A percentile compares a stretch with the other conserved stretches of the same genome.
phyloP scores from a whole-genome alignment of 2,113 vertebrate genomes.

The Cranoglanis bouderius region DNA sequence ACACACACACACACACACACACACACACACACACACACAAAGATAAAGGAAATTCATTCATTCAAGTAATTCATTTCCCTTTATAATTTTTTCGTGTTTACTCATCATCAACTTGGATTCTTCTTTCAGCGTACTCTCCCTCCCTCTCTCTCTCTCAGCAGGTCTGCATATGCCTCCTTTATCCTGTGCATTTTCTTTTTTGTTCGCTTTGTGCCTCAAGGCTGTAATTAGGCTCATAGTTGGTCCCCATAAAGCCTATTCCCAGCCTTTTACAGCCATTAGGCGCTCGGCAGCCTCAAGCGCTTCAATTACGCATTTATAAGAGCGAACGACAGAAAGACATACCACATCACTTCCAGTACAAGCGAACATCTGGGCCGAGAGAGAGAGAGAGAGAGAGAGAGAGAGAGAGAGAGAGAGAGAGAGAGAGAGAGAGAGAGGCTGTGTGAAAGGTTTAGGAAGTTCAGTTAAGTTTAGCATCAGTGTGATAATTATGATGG shows the following conservation, averaged over 20 bases:
- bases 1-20: slow-evolving; percentile 17
- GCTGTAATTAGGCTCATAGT: slow-evolving; percentile 99
- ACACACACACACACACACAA: slow-evolving; percentile 29
- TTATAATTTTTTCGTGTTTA: slow-evolving; percentile 48
- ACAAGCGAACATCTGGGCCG: slow-evolving; percentile 66
- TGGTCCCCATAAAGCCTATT: slow-evolving; percentile 96
- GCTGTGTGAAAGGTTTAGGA: not conserved
- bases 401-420: slow-evolving; percentile 25
- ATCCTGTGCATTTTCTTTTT: slow-evolving; percentile 81
- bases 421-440: slow-evolving; percentile 5
- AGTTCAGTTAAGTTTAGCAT: slow-evolving; percentile 19
- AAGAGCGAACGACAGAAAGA: slow-evolving; percentile 91
- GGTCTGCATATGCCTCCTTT: slow-evolving; percentile 90
- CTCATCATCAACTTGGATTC: slow-evolving; percentile 64
- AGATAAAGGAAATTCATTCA: slow-evolving; percentile 2
- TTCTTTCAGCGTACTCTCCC: slow-evolving; percentile 65
- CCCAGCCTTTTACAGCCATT: slow-evolving; percentile 97
- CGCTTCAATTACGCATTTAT: slow-evolving; percentile 99
- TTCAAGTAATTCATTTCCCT: not conserved
- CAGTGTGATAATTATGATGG: not conserved
- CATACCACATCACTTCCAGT: slow-evolving; percentile 80
- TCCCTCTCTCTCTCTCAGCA: slow-evolving; percentile 78
- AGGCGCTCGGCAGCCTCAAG: slow-evolving; percentile 87
- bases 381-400: slow-evolving; percentile 11
- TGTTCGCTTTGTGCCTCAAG: slow-evolving; percentile 81